Evolutionary conservation across 2,113 vertebrate genomes (phyloP).

Genomic region (Barbus barbus): DNA sequence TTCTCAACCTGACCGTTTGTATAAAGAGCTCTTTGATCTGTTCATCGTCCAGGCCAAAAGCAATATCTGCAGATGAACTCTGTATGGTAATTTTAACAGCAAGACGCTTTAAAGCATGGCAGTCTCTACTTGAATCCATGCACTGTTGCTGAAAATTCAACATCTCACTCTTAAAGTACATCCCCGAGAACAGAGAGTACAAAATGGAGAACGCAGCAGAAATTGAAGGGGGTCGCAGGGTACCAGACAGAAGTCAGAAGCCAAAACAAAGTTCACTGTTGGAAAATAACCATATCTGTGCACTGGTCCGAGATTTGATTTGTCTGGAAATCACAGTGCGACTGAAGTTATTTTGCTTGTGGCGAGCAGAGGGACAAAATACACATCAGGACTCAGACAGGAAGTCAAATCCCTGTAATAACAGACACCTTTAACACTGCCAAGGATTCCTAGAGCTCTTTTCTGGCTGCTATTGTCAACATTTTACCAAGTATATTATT

Average conservation of each 20-base stretch:
- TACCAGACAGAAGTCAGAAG: constrained; percentile 19
- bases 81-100: neutral
- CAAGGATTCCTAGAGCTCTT: neutral
- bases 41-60: neutral
- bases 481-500: constrained; percentile 34
- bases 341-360: constrained; percentile 38
- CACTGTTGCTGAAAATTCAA: neutral
- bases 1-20: neutral
- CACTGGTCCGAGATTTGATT: constrained; percentile 11
- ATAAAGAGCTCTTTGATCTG: constrained; percentile 1
- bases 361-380: constrained; percentile 9
- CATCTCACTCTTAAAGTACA: neutral
- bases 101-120: neutral
- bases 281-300: neutral
- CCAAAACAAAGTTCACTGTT: constrained; percentile 21
- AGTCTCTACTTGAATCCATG: neutral
- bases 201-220: neutral
- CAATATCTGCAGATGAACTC: neutral
- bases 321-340: constrained; percentile 19
- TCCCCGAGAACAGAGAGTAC: neutral
- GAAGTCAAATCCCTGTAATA: constrained; percentile 17
- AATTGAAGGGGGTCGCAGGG: neutral
- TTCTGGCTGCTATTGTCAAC: constrained; percentile 5
- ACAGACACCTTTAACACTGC: constrained; percentile 9
- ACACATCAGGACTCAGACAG: neutral